Conservation (phyloP, 2,797 vertebrate genomes). For the Choloepus didactylus region DNA sequence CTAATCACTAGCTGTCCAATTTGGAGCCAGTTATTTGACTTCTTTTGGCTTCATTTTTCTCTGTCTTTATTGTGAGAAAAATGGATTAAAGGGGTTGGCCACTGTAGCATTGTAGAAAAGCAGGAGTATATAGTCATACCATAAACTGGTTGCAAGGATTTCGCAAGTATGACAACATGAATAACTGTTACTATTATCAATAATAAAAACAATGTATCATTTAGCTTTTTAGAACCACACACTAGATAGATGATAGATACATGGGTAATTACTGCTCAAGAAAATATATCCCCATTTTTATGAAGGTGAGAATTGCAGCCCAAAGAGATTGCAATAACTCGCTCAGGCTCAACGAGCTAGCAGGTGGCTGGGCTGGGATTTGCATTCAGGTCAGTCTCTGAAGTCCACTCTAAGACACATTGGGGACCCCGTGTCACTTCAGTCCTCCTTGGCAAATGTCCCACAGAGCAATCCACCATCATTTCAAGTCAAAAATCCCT, state of each 20-base stretch:
- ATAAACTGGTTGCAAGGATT: neutral
- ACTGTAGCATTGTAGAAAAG: neutral
- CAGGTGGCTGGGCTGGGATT: neutral
- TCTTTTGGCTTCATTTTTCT: neutral
- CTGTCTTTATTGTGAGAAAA: neutral
- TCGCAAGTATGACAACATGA: neutral
- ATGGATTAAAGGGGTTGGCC: neutral
- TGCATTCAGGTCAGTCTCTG: slow-evolving; percentile 60
- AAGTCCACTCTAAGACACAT: neutral
- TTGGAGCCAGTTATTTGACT: neutral
- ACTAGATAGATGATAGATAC: no score
- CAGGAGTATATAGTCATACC: neutral
- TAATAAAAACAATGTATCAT: slow-evolving; percentile 25
- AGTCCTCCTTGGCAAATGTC: neutral
- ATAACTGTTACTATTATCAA: slow-evolving; percentile 39
- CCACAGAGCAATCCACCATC: neutral
- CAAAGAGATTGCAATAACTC: neutral
- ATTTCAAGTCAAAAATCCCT: neutral
- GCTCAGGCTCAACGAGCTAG: neutral
- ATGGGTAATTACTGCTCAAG: neutral
- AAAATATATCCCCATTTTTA: neutral
- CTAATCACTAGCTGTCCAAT: neutral
- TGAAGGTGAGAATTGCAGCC: neutral
- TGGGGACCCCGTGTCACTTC: neutral
- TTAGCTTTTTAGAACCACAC: slow-evolving; percentile 14